Conservation (phyloP, 1,140 invertebrate genomes). For the Hyles vespertilio region DNA sequence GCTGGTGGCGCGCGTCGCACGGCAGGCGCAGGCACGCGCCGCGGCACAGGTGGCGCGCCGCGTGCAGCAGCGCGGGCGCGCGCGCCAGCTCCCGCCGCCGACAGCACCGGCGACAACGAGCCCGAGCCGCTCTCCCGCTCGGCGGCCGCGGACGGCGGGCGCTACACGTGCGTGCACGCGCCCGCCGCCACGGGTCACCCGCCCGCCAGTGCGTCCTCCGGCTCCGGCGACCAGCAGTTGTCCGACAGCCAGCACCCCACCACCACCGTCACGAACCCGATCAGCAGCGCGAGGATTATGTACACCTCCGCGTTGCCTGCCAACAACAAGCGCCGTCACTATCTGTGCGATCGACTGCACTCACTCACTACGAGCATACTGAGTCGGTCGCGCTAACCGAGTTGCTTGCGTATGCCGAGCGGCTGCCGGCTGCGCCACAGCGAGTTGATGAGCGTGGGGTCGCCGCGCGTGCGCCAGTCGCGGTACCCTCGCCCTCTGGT, state of each 20-base stretch:
- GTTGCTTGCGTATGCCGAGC: conserved; percentile 80
- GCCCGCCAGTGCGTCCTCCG: conserved; percentile 79
- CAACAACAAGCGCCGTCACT: conserved; percentile 3
- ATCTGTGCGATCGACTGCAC: neutral
- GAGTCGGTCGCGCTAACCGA: conserved; percentile 66
- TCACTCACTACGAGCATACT: too few species aligned
- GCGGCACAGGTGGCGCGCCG: conserved; percentile 54
- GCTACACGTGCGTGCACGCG: conserved; percentile 75
- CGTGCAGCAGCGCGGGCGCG: conserved; percentile 48
- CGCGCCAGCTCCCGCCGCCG: conserved; percentile 36
- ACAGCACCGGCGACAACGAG: conserved; percentile 58
- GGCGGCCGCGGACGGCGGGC: conserved; percentile 59
- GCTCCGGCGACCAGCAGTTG: conserved; percentile 85
- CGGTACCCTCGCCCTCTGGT: conserved; percentile 78
- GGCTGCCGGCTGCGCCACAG: conserved; percentile 83
- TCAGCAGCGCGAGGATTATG: conserved; percentile 82
- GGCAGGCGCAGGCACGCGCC: conserved; percentile 48
- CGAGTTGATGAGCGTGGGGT: conserved; percentile 81
- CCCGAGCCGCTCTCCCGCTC: conserved; percentile 46
- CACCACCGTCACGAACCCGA: conserved; percentile 82
- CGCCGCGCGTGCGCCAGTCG: conserved; percentile 80
- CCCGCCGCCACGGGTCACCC: conserved; percentile 80
- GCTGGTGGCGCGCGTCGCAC: conserved; percentile 39
- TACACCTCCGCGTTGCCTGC: conserved; percentile 84
- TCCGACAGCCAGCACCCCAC: conserved; percentile 85